These are phyloP conservation scores for Amphilophus citrinellus DNA, from an alignment of 2,113 vertebrate species.

Conservation along the genomic window DNA sequence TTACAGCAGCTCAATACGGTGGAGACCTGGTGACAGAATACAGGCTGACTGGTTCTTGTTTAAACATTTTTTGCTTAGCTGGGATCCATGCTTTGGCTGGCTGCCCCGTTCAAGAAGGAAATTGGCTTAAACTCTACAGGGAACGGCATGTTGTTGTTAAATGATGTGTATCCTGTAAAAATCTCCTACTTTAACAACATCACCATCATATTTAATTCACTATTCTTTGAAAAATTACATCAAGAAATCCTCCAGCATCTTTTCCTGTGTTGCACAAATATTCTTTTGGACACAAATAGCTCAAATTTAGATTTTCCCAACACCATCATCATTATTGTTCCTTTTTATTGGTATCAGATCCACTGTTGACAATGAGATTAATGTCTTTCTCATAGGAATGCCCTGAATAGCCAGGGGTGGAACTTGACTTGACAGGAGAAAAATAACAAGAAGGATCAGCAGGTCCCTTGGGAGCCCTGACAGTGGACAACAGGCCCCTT, in stretches of 20 bases:
- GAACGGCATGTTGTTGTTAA: background rate
- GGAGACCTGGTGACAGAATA: background rate
- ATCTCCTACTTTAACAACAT: background rate
- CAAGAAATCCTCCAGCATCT: background rate
- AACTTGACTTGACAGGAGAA: background rate
- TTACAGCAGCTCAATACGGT: background rate
- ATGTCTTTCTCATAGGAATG: too few relatives aligned
- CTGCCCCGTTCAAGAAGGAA: too few relatives aligned
- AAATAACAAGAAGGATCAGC: background rate
- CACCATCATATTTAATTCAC: background rate
- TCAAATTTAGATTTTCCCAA: too few relatives aligned
- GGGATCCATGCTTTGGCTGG: too few relatives aligned
- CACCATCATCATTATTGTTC: background rate
- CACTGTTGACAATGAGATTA: too few relatives aligned
- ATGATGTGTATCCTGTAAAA: background rate
- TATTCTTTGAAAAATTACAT: background rate
- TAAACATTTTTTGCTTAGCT: too few relatives aligned
- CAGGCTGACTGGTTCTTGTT: background rate
- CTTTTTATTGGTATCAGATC: slow-evolving; percentile 2
- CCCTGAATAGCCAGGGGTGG: background rate
- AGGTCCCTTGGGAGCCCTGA: slow-evolving; percentile 28
- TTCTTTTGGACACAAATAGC: background rate
- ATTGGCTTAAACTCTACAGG: background rate
- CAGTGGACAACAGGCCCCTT: background rate
- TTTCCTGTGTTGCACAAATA: background rate